Evolutionary conservation across 2,113 vertebrate genomes (phyloP).

Genomic region (Gulo gulo): DNA sequence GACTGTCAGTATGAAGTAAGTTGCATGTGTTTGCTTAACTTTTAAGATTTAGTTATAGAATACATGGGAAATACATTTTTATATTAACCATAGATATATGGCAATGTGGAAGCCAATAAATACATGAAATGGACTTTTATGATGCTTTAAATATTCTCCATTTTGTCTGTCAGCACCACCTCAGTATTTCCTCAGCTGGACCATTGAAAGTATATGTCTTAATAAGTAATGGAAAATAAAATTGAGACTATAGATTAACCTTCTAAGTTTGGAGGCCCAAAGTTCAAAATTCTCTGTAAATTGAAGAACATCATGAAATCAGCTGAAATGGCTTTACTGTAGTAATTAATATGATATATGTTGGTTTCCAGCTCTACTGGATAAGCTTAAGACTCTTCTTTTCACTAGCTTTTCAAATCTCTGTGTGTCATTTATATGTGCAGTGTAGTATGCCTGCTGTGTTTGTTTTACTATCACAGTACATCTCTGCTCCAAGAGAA

Average conservation of each 20-base stretch:
- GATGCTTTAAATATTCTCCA: background rate
- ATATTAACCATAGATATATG: background rate
- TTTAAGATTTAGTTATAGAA: background rate
- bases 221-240: slow-evolving; percentile 27
- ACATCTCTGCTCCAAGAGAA: background rate
- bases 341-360: background rate
- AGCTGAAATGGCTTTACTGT: background rate
- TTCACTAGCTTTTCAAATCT: background rate
- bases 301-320: background rate
- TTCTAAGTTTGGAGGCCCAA: background rate
- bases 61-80: background rate
- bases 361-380: background rate
- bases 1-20: slow-evolving; percentile 97
- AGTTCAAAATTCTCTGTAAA: background rate
- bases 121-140: background rate
- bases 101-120: background rate
- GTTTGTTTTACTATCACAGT: background rate
- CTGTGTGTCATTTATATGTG: background rate
- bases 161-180: background rate
- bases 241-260: background rate
- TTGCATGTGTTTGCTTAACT: background rate
- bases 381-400: background rate
- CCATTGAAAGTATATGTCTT: background rate
- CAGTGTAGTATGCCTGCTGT: background rate
- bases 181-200: background rate